phyloP scores from a whole-genome alignment of 2,113 vertebrate genomes.

The Crotalus tigris region DNA sequence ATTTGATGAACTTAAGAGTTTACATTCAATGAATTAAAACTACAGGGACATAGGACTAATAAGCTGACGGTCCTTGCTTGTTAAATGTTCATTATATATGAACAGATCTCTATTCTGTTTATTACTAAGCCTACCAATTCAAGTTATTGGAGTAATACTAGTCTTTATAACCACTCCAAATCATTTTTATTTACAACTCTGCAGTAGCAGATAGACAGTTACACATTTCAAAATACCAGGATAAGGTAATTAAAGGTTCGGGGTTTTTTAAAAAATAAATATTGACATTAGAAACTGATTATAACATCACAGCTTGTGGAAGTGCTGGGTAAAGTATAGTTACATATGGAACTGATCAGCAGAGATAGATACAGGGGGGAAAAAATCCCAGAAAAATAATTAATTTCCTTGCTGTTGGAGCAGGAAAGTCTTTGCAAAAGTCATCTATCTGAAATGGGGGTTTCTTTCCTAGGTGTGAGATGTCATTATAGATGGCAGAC shows the following conservation, averaged over 20 bases:
- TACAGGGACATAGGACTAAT: neutral
- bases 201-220: constrained; percentile 63
- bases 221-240: constrained; percentile 51
- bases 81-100: constrained; percentile 34
- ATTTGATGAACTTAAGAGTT: neutral
- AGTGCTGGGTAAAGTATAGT: constrained; percentile 51
- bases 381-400: constrained; percentile 58
- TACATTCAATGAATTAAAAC: neutral
- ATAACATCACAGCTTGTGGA: constrained; percentile 59
- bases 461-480: constrained; percentile 60
- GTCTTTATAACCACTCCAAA: constrained; percentile 35
- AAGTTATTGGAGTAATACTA: neutral
- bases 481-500: constrained; percentile 38
- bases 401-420: constrained; percentile 59
- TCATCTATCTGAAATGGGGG: constrained; percentile 33
- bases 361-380: constrained; percentile 23
- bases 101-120: constrained; percentile 43
- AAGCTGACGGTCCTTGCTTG: constrained; percentile 4
- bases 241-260: constrained; percentile 51
- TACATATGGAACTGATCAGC: constrained; percentile 67
- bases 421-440: constrained; percentile 46
- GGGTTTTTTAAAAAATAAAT: constrained; percentile 49
- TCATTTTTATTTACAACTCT: constrained; percentile 37
- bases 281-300: constrained; percentile 62
- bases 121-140: constrained; percentile 41